A percentile compares a stretch with the other conserved stretches of the same genome.
These are phyloP conservation scores for Drosophila rellima DNA, from an alignment of 2,888 invertebrate genomes.

Conservation along the genomic window DNA sequence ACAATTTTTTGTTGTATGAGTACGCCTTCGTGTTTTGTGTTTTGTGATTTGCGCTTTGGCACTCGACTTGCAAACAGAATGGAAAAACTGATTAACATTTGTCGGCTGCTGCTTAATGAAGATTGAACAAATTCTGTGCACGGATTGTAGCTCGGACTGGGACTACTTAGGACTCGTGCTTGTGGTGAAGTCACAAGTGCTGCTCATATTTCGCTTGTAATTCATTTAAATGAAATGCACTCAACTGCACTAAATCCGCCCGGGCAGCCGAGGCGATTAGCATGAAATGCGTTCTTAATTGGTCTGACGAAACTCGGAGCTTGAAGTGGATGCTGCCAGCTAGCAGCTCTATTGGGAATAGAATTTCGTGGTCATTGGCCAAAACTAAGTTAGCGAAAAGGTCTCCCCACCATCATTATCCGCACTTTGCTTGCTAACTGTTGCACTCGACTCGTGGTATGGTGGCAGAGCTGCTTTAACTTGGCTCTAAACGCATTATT, in stretches of 20 bases:
- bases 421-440: conserved; percentile 6
- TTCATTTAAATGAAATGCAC: conserved; percentile 81
- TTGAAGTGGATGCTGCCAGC: conserved; percentile 35
- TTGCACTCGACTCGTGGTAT: conserved; percentile 13
- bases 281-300: conserved; percentile 74
- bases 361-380: conserved; percentile 70
- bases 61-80: conserved; percentile 43
- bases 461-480: conserved; percentile 22
- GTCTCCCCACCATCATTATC: conserved; percentile 10
- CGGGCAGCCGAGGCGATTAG: conserved; percentile 51
- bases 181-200: conserved; percentile 27
- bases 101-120: conserved; percentile 53
- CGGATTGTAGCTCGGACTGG: neutral
- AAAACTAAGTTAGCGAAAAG: conserved; percentile 49
- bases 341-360: conserved; percentile 34
- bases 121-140: conserved; percentile 21
- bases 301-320: conserved; percentile 47
- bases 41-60: conserved; percentile 68
- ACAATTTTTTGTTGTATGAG: conserved; percentile 45
- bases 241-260: conserved; percentile 69
- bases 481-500: conserved; percentile 55
- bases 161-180: neutral
- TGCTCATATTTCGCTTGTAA: conserved; percentile 76
- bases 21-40: conserved; percentile 49
- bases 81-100: conserved; percentile 72